Evolutionary conservation across 2,888 invertebrate genomes (phyloP).

Genomic region (Epirrhoe alternata): DNA sequence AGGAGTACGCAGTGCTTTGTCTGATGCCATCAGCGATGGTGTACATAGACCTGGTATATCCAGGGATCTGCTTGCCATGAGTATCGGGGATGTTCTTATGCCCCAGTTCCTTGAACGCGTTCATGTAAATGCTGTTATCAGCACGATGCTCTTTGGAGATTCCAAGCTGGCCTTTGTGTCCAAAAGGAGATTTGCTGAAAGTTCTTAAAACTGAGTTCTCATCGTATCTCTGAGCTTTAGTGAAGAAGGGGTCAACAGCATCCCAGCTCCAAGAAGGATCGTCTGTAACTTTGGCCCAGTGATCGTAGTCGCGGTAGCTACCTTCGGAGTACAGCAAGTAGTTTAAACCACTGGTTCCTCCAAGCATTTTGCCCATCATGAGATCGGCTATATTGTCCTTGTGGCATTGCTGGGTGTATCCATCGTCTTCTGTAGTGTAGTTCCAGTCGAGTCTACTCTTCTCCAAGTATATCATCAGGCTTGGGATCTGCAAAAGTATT

Average conservation of each 20-base stretch:
- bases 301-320: constrained; percentile 49
- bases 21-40: constrained; percentile 42
- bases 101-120: constrained; percentile 67
- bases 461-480: constrained; percentile 43
- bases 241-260: constrained; percentile 55
- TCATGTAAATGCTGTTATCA: constrained; percentile 45
- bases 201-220: constrained; percentile 40
- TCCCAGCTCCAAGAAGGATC: constrained; percentile 55
- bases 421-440: constrained; percentile 25
- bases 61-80: constrained; percentile 59
- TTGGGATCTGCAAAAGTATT: constrained; percentile 41
- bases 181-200: constrained; percentile 42
- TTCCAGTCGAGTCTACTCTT: constrained; percentile 45
- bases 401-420: constrained; percentile 28
- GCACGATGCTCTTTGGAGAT: constrained; percentile 48
- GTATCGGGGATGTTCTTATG: constrained; percentile 55
- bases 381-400: constrained; percentile 36
- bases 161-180: constrained; percentile 47
- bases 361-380: constrained; percentile 45
- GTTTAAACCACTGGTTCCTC: constrained; percentile 44
- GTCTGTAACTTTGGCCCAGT: constrained; percentile 49
- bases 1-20: constrained; percentile 54
- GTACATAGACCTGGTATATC: constrained; percentile 45
- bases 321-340: constrained; percentile 43
- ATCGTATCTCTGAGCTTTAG: constrained; percentile 53